Evolutionary conservation across 2,113 vertebrate genomes (phyloP), one percentile per base, ranked within the genome.

Genomic region (Rhynchomys soricoides): DNA sequence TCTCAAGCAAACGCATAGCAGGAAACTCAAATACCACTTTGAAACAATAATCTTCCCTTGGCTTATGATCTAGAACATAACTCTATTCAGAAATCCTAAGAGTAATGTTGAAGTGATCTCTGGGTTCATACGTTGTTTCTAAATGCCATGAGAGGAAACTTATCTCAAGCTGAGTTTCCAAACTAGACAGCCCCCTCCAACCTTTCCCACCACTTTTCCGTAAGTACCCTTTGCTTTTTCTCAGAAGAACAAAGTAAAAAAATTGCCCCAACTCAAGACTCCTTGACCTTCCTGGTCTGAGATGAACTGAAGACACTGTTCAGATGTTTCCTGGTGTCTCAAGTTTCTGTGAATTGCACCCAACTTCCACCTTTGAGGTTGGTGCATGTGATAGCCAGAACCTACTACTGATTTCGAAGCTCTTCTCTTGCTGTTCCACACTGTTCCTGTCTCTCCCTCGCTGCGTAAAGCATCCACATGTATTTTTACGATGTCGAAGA

Each of bases 51-150:
- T 97, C 86, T 90, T 11, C 55, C 11, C 37, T 96, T 57, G 64
- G 89, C 45, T 95, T 91, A 90, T 95, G 77, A 31, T 91, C 57
- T 52, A 91, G 78, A 94, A 94, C 91, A 87, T 93, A 94, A 95
- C 50, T 90, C 86, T 91, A 48, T 94, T 95, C 91, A 96, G 83
- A 97, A 94, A 55, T 91, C 89, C 64, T 62, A 34, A 91, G 91
- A 83, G n/a, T 50, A 59, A 26, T 64, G 50, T 82, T 83, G 82
- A 91, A 90, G 75, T 95, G 73, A 96, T 86, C 62, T 50, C 16
- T 78, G 40, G 10, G 55, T 95, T 95, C 73, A 87, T 96, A 95
- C 85, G 94, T n/a, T 10, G 73, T 95, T 97, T 98, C 93, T 97
- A 94, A 92, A 91, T 97, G 95, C 94, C 94, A 87, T 94, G 86